phyloP scores from a whole-genome alignment of 37 sponge, comb jelly and placozoan genomes.

The Mnemiopsis leidyi region DNA sequence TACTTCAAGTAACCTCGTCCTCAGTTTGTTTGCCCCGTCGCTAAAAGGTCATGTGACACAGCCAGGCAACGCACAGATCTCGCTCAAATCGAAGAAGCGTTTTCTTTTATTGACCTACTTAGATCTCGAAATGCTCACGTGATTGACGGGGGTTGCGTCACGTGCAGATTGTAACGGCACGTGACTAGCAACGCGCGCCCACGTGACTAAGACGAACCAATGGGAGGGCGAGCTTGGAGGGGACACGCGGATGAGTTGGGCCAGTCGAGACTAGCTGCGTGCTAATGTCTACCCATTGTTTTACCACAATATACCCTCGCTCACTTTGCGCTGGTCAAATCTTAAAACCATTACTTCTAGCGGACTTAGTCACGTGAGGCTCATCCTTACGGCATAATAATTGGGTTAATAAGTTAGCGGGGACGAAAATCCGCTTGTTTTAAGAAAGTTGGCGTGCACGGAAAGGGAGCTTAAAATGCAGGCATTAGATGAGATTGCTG shows the following conservation, averaged over 20 bases:
- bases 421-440: constrained; percentile 56
- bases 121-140: neutral
- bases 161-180: constrained; percentile 13
- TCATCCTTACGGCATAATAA: constrained; percentile 50
- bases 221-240: neutral
- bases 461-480: neutral
- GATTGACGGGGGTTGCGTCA: constrained; percentile 16
- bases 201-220: neutral
- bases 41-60: constrained; percentile 51
- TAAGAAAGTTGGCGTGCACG: constrained; percentile 52
- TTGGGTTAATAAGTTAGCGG: constrained; percentile 55
- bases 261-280: constrained; percentile 39
- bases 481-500: neutral
- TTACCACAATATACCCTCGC: constrained; percentile 39
- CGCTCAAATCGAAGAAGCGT: constrained; percentile 55
- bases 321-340: constrained; percentile 24
- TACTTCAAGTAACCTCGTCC: neutral
- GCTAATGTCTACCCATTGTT: constrained; percentile 62
- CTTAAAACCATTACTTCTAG: constrained; percentile 61
- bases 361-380: neutral
- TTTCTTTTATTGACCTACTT: constrained; percentile 63
- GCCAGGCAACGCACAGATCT: neutral
- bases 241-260: neutral
- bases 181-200: constrained; percentile 39
- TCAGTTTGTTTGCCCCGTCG: constrained; percentile 50